Percentiles rank a stretch among this genome's conserved stretches.
phyloP scores from a whole-genome alignment of 2,113 vertebrate genomes.

The Megaptera novaeangliae region DNA sequence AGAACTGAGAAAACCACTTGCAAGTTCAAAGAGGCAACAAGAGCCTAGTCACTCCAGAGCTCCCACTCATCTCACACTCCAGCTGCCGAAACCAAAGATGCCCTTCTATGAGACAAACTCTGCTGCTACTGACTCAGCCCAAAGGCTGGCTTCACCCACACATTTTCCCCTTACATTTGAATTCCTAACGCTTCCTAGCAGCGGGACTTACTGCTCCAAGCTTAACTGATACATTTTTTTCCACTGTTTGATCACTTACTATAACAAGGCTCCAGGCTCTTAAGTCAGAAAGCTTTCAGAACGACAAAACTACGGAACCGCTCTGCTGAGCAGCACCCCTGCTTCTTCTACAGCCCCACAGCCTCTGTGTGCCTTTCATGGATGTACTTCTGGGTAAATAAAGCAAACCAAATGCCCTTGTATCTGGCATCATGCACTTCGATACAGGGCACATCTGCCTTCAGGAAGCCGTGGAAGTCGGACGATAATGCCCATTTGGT shows the following conservation, averaged over 20 bases:
- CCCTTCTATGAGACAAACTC: not conserved
- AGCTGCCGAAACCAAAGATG: not conserved
- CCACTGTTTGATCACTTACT: not conserved
- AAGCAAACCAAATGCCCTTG: not conserved
- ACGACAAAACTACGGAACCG: not conserved
- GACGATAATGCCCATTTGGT: not conserved
- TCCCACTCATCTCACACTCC: not conserved
- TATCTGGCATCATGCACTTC: accelerated
- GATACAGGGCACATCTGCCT: not conserved
- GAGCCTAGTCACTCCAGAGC: not conserved
- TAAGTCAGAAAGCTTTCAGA: not conserved
- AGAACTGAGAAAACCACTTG: not conserved
- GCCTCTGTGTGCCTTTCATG: not conserved
- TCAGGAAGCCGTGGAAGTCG: not conserved
- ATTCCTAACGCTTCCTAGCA: not conserved
- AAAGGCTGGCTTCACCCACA: not conserved
- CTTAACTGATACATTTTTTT: not conserved
- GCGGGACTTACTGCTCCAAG: not conserved
- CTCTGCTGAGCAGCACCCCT: not conserved
- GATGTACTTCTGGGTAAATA: not conserved
- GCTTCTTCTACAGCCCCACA: not conserved
- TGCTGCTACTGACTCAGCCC: not conserved
- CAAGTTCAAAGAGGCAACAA: not conserved
- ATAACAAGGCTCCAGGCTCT: not conserved
- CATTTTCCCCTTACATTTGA: not conserved